Base-by-base conservation (phyloP, 2,888 invertebrate species). In the Lutraria lutraria region DNA sequence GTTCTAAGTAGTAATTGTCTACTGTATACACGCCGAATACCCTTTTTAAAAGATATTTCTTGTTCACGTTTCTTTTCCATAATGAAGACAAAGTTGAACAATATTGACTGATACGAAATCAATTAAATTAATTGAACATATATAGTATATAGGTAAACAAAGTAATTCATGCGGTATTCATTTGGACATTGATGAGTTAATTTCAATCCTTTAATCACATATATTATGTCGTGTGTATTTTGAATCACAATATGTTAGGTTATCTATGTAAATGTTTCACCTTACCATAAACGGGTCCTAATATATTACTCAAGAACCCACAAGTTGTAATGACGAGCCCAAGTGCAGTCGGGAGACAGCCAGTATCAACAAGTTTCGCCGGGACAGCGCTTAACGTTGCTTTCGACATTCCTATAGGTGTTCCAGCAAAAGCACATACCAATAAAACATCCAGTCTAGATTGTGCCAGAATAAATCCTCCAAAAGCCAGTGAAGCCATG, bases 241-340 rank as follows among this genome's bases (percentile, higher is more conserved):
- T 56, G 16, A 21, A 6, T 56, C 13, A 56, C 56, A 13, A 8
- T 3, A 56, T 21, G 3, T 3, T 56, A 12, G 16, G 1, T 56
- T 25, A 4, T 29, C 29, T 72, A 25, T 10, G 6, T 29, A 29
- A 25, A 25, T 19, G n/a, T 19, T 21, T 25, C 6, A 25, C 8
- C 68, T 63, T 83, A 83, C 68, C 83, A n/a, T 19, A 15, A 21
- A 83, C n/a, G 10, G 83, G 68, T 68, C 68, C 68, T 2, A n/a
- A 0, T 34, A 25, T n/a, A 0, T 12, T 43, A 52, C 68, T 34
- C n/a, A 34, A 2, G 15, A 83, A 25, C 6, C 63, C 83, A 68
- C 0, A 19, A 25, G 31, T 52, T 43, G 83, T 68, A n/a, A 83
- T 68, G 0, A 68, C 0, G 2, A 60, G 43, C 43, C 83, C 83